Evolutionary conservation across 2,888 invertebrate genomes (phyloP), one percentile per base, ranked within the genome.

Genomic region (Timema podura): DNA sequence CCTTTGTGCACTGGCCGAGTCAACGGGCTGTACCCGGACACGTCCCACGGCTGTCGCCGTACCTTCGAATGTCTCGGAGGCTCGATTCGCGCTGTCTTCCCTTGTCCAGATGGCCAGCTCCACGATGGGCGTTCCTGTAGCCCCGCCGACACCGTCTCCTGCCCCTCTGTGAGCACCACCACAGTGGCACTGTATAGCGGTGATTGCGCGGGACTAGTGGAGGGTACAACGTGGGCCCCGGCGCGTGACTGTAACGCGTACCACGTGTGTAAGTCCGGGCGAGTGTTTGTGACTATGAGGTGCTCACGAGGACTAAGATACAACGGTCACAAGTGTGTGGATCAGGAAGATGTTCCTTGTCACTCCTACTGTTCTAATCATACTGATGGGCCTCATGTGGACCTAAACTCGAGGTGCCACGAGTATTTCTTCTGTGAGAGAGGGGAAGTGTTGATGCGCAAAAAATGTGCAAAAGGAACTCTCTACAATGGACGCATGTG

Each of bases 21-120:
- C 2, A 85, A 87, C 78, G 87, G 87, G 0, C 78, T 81, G 59
- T 86, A 86, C 77, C 83, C 85, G 45, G 87, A 88, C 77, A 81
- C 85, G 6, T 85, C 85, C 2, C 85, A 87, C 75, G 83, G 83
- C 68, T 87, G 87, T 75, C 83, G 83, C 0, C 83, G 87, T 13
- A 80, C 81, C 46, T 80, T 85, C 70, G 79, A 78, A 16, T 87
- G 87, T 75, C 80, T 80, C 71, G 84, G 84, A 16, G 84, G 84
- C 6, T 81, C 82, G 72, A 76, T 86, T 61, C 78, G 76, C 64
- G 80, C 78, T 5, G 82, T 84, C 68, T 78, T 79, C 46, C 68
- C 70, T 6, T 77, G 77, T 61, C 74, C 76, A 3, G 61, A 70
- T 16, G 75, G 75, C 7, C 68, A 68, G n/a, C 70, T 74, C 46